phyloP scores from a whole-genome alignment of 2,888 invertebrate genomes.

The Calephelis perditalis region DNA sequence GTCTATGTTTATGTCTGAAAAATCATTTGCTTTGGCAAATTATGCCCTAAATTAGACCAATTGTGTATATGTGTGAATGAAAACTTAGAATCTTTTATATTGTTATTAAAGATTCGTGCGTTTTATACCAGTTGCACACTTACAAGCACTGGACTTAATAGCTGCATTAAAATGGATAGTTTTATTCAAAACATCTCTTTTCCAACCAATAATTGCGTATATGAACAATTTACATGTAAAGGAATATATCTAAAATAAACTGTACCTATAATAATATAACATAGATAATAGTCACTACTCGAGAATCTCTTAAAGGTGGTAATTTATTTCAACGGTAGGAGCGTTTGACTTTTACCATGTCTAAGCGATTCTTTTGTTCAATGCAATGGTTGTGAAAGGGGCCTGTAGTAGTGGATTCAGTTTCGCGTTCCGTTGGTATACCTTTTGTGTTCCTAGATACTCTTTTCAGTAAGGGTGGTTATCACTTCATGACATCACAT shows the following conservation, averaged over 20 bases:
- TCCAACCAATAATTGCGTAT: no score
- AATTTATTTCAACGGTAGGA: not conserved
- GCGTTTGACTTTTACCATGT: conserved; percentile 2
- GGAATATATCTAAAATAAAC: conserved; percentile 7
- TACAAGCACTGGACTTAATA: no score
- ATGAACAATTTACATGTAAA: not conserved
- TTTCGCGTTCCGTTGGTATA: conserved; percentile 56
- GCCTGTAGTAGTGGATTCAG: conserved; percentile 66
- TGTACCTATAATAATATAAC: not conserved
- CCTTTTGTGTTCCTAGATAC: conserved; percentile 68
- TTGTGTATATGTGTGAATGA: no score
- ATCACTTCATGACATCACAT: no score
- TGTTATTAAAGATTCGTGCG: no score
- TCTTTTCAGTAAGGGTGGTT: conserved; percentile 18
- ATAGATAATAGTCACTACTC: conserved; percentile 15
- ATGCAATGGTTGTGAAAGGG: conserved; percentile 73
- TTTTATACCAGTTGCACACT: no score
- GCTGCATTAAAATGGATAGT: no score
- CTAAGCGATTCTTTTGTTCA: conserved; percentile 24
- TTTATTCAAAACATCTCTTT: no score
- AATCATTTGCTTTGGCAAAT: no score
- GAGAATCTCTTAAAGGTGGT: conserved; percentile 10
- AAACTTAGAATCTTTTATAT: no score
- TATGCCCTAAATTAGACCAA: no score
- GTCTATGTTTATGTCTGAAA: no score